phyloP scores from a whole-genome alignment of 2,888 invertebrate species.

The Tethea ocularis region DNA sequence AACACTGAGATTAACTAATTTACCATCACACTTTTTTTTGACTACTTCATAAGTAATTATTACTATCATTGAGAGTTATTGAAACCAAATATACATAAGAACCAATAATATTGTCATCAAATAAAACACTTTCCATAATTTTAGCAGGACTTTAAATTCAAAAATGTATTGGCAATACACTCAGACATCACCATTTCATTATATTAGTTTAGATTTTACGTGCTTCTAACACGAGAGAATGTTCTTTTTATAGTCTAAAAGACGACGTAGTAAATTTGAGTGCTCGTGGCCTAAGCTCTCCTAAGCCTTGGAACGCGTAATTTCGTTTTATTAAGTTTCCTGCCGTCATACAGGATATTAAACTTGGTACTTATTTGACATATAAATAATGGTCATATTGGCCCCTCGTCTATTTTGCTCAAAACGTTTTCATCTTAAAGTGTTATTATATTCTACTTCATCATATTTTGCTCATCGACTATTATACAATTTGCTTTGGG shows the following conservation, averaged over 20 bases:
- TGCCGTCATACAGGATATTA: conserved; percentile 49
- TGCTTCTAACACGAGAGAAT: conserved; percentile 53
- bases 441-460: neutral
- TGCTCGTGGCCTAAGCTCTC: conserved; percentile 51
- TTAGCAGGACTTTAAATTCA: neutral
- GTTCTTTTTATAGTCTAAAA: conserved; percentile 63
- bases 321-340: conserved; percentile 70
- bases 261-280: conserved; percentile 67
- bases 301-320: conserved; percentile 54
- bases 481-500: neutral
- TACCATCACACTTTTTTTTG: too few relatives aligned
- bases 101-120: too few relatives aligned
- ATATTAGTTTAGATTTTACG: conserved; percentile 45
- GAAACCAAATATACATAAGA: too few relatives aligned
- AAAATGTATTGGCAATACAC: conserved; percentile 19
- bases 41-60: too few relatives aligned
- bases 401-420: neutral
- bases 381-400: conserved; percentile 25
- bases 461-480: neutral
- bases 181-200: conserved; percentile 13
- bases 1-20: too few relatives aligned
- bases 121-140: too few relatives aligned
- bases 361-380: conserved; percentile 40
- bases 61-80: too few relatives aligned
- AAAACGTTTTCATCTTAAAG: neutral